These are phyloP conservation scores for Nymphalis urticae DNA, from an alignment of 2,888 invertebrate genomes.

Conservation along the genomic window DNA sequence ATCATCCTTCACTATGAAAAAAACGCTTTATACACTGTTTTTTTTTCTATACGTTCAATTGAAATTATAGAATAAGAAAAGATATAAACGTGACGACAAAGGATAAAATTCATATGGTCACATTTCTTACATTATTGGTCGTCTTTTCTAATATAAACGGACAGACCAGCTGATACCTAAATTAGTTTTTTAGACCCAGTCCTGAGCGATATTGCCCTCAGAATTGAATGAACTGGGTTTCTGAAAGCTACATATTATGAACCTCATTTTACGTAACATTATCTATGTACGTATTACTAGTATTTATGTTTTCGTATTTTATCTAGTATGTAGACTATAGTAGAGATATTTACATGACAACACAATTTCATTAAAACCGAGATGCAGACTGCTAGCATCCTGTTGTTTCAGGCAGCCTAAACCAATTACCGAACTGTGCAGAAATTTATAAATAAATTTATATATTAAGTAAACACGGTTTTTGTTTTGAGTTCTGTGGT, in stretches of 20 bases:
- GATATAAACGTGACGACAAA: neutral
- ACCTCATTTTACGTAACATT: neutral
- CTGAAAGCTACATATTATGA: neutral
- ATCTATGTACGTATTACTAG: neutral
- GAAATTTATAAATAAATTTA: constrained; percentile 35
- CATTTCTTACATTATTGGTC: constrained; percentile 7
- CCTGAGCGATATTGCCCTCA: neutral
- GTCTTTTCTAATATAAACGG: neutral
- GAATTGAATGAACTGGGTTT: neutral
- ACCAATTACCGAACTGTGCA: constrained; percentile 27
- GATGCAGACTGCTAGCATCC: constrained; percentile 35
- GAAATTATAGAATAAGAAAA: neutral
- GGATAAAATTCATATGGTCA: neutral
- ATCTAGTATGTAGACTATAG: neutral
- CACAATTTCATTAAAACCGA: constrained; percentile 47
- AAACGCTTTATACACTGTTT: neutral
- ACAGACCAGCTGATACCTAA: constrained; percentile 1
- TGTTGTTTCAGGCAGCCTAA: constrained; percentile 41
- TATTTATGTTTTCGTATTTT: neutral
- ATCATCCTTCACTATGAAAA: neutral
- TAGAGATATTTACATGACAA: constrained; percentile 47
- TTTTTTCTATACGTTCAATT: neutral
- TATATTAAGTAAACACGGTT: constrained; percentile 29
- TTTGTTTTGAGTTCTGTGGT: constrained; percentile 18
- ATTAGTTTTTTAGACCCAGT: constrained; percentile 13